Percentiles rank a stretch among this genome's conserved stretches.
phyloP scores from a whole-genome alignment of 2,888 invertebrate genomes.

The Tetrapedia diversipes region DNA sequence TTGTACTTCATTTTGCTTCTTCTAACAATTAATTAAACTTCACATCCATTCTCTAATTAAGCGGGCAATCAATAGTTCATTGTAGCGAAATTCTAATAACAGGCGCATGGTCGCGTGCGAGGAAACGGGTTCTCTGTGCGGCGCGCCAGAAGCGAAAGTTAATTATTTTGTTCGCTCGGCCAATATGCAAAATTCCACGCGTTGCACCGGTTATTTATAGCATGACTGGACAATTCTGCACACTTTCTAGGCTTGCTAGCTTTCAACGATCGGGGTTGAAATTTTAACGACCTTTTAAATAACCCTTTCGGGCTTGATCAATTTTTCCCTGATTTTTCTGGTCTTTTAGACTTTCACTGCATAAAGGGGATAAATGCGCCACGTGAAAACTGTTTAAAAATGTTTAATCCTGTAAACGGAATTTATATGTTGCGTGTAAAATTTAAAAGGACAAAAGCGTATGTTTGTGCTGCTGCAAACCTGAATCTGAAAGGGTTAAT shows the following conservation, averaged over 20 bases:
- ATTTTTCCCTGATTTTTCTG: no score
- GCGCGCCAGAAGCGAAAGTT: conserved; percentile 33
- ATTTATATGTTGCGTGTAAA: no score
- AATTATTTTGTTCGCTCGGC: conserved; percentile 40
- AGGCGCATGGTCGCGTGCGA: neutral
- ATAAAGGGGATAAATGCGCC: no score
- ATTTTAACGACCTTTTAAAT: conserved; percentile 42
- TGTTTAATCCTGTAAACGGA: no score
- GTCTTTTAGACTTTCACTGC: no score
- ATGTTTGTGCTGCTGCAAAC: no score
- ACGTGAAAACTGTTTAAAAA: no score
- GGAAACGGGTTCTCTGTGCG: neutral
- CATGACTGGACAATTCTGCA: conserved; percentile 24
- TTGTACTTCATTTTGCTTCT: no score
- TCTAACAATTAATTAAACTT: neutral
- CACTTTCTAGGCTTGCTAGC: conserved; percentile 41
- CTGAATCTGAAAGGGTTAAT: no score
- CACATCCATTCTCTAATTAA: neutral
- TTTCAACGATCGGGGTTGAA: conserved; percentile 13
- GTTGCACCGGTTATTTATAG: conserved; percentile 30
- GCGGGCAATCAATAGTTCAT: conserved; percentile 10
- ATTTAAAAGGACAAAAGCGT: no score
- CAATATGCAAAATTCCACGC: conserved; percentile 41
- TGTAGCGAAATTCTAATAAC: conserved; percentile 14
- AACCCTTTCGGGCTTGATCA: no score